Percentiles rank a stretch among this genome's conserved stretches.
These are phyloP conservation scores for Myrmecobius fasciatus DNA, from an alignment of 2,113 vertebrate species.

Conservation along the genomic window DNA sequence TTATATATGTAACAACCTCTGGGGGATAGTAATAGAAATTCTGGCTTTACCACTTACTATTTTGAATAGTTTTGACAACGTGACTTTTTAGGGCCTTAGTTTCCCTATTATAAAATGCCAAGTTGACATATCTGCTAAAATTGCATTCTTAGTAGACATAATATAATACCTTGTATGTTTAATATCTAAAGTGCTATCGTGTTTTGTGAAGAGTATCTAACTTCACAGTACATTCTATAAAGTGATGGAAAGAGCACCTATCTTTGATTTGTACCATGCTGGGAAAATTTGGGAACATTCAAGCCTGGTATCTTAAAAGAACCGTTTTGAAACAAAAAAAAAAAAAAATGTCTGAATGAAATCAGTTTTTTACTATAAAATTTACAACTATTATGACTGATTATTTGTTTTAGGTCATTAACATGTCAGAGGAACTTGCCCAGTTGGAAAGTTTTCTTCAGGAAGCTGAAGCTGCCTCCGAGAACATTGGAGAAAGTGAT, in stretches of 20 bases:
- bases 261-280: neutral
- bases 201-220: neutral
- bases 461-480: conserved; percentile 89
- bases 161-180: neutral
- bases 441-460: conserved; percentile 93
- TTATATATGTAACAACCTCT: neutral
- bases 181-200: neutral
- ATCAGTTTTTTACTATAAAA: neutral
- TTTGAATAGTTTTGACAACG: neutral
- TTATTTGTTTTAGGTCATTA: conserved; percentile 90
- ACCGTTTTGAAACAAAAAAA: neutral
- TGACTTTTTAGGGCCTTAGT: neutral
- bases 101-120: neutral
- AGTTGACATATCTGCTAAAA: neutral
- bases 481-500: conserved; percentile 88
- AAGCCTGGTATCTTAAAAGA: neutral
- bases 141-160: neutral
- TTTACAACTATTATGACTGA: neutral
- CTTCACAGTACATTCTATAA: neutral
- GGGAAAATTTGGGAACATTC: conserved; percentile 29
- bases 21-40: neutral
- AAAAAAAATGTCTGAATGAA: neutral
- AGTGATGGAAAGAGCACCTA: conserved; percentile 8
- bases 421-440: conserved; percentile 97
- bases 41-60: neutral